These are phyloP conservation scores for Lithophane ornitopus DNA, from an alignment of 2,888 invertebrate species.

Conservation along the genomic window DNA sequence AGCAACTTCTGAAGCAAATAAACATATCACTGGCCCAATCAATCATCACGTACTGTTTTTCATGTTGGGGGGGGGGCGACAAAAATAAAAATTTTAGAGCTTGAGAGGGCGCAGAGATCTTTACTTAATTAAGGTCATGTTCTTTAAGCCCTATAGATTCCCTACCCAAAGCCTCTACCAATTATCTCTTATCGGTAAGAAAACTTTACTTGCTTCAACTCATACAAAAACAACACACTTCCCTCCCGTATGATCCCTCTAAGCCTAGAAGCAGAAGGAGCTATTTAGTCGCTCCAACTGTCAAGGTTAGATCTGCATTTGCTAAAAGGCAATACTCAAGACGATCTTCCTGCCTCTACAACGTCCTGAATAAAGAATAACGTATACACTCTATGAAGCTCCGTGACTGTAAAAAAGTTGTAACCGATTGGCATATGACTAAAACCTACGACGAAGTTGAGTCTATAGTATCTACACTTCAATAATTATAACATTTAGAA, in stretches of 20 bases:
- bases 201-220: background rate
- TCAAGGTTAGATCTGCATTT: background rate
- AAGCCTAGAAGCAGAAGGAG: background rate
- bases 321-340: background rate
- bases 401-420: background rate
- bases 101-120: no score
- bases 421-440: background rate
- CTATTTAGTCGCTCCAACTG: slow-evolving; percentile 1
- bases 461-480: no score
- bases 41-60: no score
- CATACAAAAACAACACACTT: background rate
- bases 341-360: background rate
- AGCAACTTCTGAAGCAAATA: no score
- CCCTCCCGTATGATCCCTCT: background rate
- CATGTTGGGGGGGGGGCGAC: no score
- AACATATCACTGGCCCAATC: no score
- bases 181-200: background rate
- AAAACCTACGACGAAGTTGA: background rate
- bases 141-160: no score
- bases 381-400: background rate
- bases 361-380: background rate
- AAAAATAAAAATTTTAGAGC: no score
- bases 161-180: no score
- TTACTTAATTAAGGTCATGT: background rate
- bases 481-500: no score